Evolutionary conservation across 1,140 invertebrate species (phyloP), one percentile per base, ranked within the genome.

Genomic region (Nasonia giraulti): DNA sequence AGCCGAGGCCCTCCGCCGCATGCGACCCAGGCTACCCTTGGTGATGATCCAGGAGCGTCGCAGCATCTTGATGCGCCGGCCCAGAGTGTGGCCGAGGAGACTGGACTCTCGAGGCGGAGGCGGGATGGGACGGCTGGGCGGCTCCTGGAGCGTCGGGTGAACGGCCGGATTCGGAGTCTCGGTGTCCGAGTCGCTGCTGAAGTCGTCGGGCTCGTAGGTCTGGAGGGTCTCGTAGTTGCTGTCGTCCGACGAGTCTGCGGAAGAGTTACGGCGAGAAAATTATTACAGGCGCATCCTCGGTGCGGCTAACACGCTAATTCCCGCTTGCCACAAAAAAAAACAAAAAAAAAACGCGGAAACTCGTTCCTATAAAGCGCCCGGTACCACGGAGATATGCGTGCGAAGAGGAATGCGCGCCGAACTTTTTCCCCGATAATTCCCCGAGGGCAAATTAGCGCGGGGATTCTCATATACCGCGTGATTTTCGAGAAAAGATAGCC

Each of bases 11-110:
- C 90, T 90, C 40, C 90, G 87, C 3, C 91, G 83, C 37, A 93
- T 93, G 0, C 91, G 88, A 8, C 91, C 91, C 1, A 93, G 84
- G 20, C 91, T 93, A 6, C 91, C 92, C 83, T 93, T 93, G 27
- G 92, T 93, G 44, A 93, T 91, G 81, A 91, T 93, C 91, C 91
- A 93, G 0, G 91, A 92, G 73, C 91, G 87, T 23, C 91, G 86
- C 0, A 93, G 80, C 85, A 93, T 91, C 69, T 92, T 92, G 84
- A 93, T 91, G 31, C 88, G 88, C 40, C 88, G 89, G 1, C 91
- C 91, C 3, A 93, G 80, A 23, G 88, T 91, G 31, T 92, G 89
- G 4, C 89, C 92, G 33, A 92, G 77, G 31, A 92, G 77, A 31
- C 87, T 87, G 77, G 92, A 92, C 55, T 90, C 87, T 0, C 91